Base-by-base conservation (phyloP, 2,113 vertebrate genomes). In the Conger conger region DNA sequence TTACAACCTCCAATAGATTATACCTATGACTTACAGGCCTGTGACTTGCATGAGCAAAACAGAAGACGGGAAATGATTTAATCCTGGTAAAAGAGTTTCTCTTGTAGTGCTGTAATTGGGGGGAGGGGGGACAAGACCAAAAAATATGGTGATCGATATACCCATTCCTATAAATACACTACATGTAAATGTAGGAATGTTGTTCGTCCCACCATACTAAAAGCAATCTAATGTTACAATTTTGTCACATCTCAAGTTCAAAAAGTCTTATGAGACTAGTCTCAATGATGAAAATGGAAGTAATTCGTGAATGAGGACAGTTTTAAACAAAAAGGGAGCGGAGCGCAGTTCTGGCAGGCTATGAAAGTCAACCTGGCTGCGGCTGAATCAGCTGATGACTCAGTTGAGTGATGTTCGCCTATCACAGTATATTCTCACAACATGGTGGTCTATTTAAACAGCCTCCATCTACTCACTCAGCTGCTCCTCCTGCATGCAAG, bases 11-110 rank as follows among this genome's bases (percentile, higher is more conserved):
- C 0, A 1, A 50, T 50, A 73, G 18, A 84, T 78, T 84, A 33
- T 27, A 1, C 23, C 40, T 17, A 54, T n/a, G n/a, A n/a, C n/a
- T n/a, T n/a, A n/a, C n/a, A 78, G 76, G 76, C 33, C 16, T 27
- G 23, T 23, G 53, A 84, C 79, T 79, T 84, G 76, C 45, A 84
- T 76, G 23, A 84, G 30, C 35, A 17, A 35, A 37, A 54, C 45
- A 57, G 30, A 83, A 8, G 30, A n/a, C 35, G n/a, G 35, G 63
- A 78, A 84, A 81, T 42, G 15, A 76, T 38, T 73, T 73, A 27
- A 50, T 57, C 82, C 38, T 23, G 42, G 73, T 18, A 33, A 38
- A 33, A 38, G 76, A 50, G 54, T 54, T 78, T 33, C n/a, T 45
- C 54, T 78, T 84, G 76, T 57, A 78, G 76, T 79, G n/a, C 8